Base-by-base conservation (phyloP, 1,140 invertebrate species). In the Pararge aegeria region DNA sequence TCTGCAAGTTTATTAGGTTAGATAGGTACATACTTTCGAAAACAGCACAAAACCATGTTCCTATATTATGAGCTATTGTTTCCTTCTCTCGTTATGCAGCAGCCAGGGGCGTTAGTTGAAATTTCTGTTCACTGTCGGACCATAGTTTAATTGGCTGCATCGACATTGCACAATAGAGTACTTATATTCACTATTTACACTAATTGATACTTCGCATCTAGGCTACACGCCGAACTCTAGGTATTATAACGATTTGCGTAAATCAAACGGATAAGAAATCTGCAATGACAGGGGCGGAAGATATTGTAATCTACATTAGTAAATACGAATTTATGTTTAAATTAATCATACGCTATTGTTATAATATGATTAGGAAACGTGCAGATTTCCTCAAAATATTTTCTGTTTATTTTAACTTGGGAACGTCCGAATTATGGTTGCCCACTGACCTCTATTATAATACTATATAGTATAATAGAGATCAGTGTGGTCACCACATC, bases 51-150 rank as follows among this genome's bases (percentile, higher is more conserved):
- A 42, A 42, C 38, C 38, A 42, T 18, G 30, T 42, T 9, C 38
- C 3, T 42, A 37, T 54, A 54, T 30, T 29, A 15, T 51, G 15
- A 21, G 42, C 42, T 29, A 49, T 61, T 54, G 51, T 61, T 61
- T 49, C 40, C 34, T 10, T 38, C 51, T 54, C 58, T 38, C 44
- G 58, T 54, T 54, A 61, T 48, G 50, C 29, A 48, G 34, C 19
- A 61, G 40, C 51, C 20, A 16, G 49, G 40, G 40, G 57, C 57
- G 50, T 44, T 27, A 42, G 52, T 42, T 46, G 49, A 60, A 60
- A 60, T 53, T 46, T 42, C 57, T 53, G 57, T 37, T 60, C 56
- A 59, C n/a, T 55, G 42, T 21, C 42, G 58, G 50, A 61, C 51
- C 16, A 54, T 61, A 53, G 42, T 30, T 61, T 48, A 54, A 61